A percentile compares a stretch with the other conserved stretches of the same genome.
Conservation (phyloP, 2,888 invertebrate species). For the Troides aeacus region DNA sequence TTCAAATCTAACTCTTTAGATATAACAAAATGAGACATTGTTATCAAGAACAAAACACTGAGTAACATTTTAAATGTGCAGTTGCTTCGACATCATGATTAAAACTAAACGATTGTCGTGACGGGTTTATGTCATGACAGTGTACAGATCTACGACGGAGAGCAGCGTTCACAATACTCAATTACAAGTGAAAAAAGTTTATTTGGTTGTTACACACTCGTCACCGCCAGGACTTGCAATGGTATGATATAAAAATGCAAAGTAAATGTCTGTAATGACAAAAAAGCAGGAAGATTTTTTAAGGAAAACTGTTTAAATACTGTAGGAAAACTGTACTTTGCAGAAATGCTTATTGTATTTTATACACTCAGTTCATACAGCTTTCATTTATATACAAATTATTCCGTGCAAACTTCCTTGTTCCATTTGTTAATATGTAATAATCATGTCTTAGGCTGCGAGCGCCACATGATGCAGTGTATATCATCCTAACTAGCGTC, state of each 20-base stretch:
- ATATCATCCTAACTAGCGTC: no score
- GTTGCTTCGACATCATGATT: slow-evolving; percentile 57
- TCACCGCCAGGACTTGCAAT: background rate
- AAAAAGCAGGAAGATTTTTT: background rate
- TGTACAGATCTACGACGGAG: background rate
- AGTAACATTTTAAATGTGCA: slow-evolving; percentile 68
- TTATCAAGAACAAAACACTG: slow-evolving; percentile 37
- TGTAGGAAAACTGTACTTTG: background rate
- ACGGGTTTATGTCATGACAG: slow-evolving; percentile 28
- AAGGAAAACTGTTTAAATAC: background rate
- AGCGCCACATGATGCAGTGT: no score
- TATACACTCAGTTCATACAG: background rate
- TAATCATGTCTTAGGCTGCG: no score
- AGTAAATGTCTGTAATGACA: background rate
- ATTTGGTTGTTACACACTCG: slow-evolving; percentile 8
- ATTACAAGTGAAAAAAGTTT: slow-evolving; percentile 15
- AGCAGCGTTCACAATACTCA: slow-evolving; percentile 11
- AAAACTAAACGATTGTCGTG: slow-evolving; percentile 30
- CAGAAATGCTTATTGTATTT: background rate
- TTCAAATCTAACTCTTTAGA: slow-evolving; percentile 39
- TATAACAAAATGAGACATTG: slow-evolving; percentile 40
- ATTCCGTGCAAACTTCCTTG: slow-evolving; percentile 5
- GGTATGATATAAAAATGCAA: background rate
- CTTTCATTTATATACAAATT: background rate
- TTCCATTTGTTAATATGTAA: background rate